Evolutionary conservation across 2,888 invertebrate genomes (phyloP), one percentile per base, ranked within the genome.

Genomic region (Pantelozetes paolii): DNA sequence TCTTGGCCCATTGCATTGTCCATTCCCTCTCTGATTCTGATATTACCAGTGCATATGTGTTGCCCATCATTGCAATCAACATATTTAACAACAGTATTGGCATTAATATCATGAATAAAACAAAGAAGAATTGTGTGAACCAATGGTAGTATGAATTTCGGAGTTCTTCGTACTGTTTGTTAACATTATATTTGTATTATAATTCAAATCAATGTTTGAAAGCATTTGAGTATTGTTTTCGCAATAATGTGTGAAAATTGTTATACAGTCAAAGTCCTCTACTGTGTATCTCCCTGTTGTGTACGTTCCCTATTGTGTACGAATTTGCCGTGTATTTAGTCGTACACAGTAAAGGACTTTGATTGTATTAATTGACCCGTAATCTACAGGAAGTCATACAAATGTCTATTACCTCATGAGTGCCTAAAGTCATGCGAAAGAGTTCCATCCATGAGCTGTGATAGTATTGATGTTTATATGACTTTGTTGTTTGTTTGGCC

Each of bases 61-160:
- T 98, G 45, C 98, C 98, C 98, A 99, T 99, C 98, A 98, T 99
- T 77, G 99, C 99, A 78, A 99, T 99, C 83, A 99, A 87, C 90
- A 91, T 98, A 88, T 98, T 98, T 18, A 98, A 87, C 80, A 98
- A 84, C 70, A 98, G 84, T 80, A 98, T 97, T 1, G 98, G 98
- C 76, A 98, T 95, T 79, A 98, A 90, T 74, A 99, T 92, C 95
- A 98, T 97, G 82, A 98, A 99, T 75, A 96, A 86, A 0, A 94
- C 90, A 82, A 99, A 99, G n/a, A 98, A 93, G 0, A 92, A 89
- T 85, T 98, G 97, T 30, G 94, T 91, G 76, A 98, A 85, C 78
- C 90, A 90, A 9, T 95, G 92, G 82, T 97, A 96, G 1, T 92
- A 90, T 1, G 95, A 94, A 81, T 89, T 87, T 74, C 90, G 88